phyloP scores from a whole-genome alignment of 2,888 invertebrate species.

The Cheilosia vulpina region DNA sequence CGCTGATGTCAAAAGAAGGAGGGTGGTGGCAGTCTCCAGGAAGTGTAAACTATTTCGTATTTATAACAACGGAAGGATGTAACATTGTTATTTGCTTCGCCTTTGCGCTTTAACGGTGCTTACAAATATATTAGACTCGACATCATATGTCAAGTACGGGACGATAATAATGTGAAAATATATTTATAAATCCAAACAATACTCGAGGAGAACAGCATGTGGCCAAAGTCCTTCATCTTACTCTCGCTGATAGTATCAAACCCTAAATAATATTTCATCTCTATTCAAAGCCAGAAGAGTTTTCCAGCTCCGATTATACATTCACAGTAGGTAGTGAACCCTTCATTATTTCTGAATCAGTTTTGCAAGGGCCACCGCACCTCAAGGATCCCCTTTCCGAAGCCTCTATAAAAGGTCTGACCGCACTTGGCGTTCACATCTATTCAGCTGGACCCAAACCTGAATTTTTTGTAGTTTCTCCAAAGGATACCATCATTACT shows the following conservation, averaged over 20 bases:
- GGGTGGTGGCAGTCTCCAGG: slow-evolving; percentile 31
- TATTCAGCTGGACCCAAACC: slow-evolving; percentile 33
- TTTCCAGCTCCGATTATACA: slow-evolving; percentile 15
- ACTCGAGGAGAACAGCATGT: slow-evolving; percentile 55
- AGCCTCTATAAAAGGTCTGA: slow-evolving; percentile 36
- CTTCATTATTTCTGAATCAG: slow-evolving; percentile 29
- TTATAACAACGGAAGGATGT: slow-evolving; percentile 57
- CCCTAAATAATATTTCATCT: slow-evolving; percentile 18
- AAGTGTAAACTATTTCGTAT: slow-evolving; percentile 52
- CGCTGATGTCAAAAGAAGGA: slow-evolving; percentile 23
- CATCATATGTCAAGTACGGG: slow-evolving; percentile 38
- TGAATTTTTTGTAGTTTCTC: slow-evolving; percentile 5
- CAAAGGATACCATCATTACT: slow-evolving; percentile 53
- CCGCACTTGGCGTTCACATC: slow-evolving; percentile 53
- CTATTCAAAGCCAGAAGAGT: slow-evolving; percentile 29
- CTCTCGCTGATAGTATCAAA: slow-evolving; percentile 27
- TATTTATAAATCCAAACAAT: slow-evolving; percentile 19
- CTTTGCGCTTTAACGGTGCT: slow-evolving; percentile 8
- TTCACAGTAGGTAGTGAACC: slow-evolving; percentile 46
- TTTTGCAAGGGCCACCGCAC: slow-evolving; percentile 34
- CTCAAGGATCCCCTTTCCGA: slow-evolving; percentile 12
- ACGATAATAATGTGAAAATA: slow-evolving; percentile 24
- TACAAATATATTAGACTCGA: slow-evolving; percentile 42
- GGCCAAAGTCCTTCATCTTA: slow-evolving; percentile 25
- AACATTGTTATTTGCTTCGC: slow-evolving; percentile 55